Base-by-base conservation (phyloP, 2,888 invertebrate species). In the Mythimna albipuncta region DNA sequence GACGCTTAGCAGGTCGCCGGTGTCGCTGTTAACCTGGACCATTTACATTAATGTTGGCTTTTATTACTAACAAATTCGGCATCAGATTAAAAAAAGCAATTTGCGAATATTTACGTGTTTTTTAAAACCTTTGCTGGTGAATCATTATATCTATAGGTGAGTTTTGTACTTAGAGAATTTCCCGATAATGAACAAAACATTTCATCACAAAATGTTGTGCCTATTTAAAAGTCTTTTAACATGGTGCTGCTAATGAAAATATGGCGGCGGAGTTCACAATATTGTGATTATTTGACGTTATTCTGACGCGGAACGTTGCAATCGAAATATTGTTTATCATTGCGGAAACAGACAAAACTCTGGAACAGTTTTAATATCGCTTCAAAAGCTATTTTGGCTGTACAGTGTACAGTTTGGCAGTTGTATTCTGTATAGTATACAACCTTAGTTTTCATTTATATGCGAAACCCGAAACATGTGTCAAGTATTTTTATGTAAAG, bases 291-390 rank as follows among this genome's bases (percentile, higher is more conserved):
- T 80, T 81, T 83, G 77, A 79, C 83, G 77, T 79, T 80, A 78
- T 80, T 81, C 82, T 75, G 75, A 84, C 64, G 77, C 65, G 72
- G 70, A 81, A 83, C 72, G 71, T 75, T 73, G 73, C 82, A 84
- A 87, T 88, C 83, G 79, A 87, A 88, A 89, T 82, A 84, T 81
- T 85, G 84, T 86, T 89, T 89, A 86, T 88, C 85, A 84, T 81
- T 55, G 73, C 79, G 72, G 80, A 81, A 88, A 87, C 87, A 88
- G 87, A 84, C 82, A 77, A 83, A 87, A 86, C 85, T 84, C 78
- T 75, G 77, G 73, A 77, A 87, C 86, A 81, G 81, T 89, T 89
- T 88, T 89, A 89, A 90, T 90, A 88, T 88, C 79, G 85, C 86
- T 87, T 85, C 83, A 70, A 85, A 86, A 86, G 80, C 84, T 84